Evolutionary conservation across 2,888 invertebrate genomes (phyloP).

Genomic region (Pheosia gnoma): DNA sequence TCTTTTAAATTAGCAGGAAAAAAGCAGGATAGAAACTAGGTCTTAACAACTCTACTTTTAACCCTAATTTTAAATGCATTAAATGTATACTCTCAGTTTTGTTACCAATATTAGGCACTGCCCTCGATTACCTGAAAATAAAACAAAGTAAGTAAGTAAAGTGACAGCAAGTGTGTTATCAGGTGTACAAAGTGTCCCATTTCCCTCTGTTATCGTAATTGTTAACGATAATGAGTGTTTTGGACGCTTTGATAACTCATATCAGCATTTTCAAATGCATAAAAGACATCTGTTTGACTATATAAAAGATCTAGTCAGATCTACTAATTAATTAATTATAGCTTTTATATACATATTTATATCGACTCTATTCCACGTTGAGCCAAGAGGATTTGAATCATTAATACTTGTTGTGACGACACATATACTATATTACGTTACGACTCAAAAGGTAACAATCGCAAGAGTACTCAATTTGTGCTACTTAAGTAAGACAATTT

Average conservation of each 20-base stretch:
- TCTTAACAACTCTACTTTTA: background rate
- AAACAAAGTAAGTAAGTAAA: slow-evolving; percentile 30
- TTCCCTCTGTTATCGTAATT: slow-evolving; percentile 33
- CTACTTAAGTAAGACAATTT: slow-evolving; percentile 69
- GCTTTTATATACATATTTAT: too few relatives aligned
- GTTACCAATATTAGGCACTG: slow-evolving; percentile 18
- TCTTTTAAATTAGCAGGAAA: too few relatives aligned
- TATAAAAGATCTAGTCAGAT: too few relatives aligned
- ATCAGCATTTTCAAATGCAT: background rate
- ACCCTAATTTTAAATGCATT: background rate
- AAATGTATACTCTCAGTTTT: slow-evolving; percentile 1
- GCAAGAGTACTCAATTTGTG: slow-evolving; percentile 40
- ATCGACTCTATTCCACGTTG: too few relatives aligned
- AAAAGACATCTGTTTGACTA: too few relatives aligned
- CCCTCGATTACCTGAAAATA: slow-evolving; percentile 42
- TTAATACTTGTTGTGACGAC: background rate
- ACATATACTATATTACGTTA: background rate
- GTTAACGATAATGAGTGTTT: slow-evolving; percentile 28
- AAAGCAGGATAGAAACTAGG: too few relatives aligned
- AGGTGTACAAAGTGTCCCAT: slow-evolving; percentile 25
- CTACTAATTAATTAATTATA: too few relatives aligned
- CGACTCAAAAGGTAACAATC: background rate
- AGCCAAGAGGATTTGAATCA: background rate
- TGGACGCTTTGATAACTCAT: slow-evolving; percentile 15
- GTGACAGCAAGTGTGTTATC: slow-evolving; percentile 38